Evolutionary conservation across 2,113 vertebrate species (phyloP).

Genomic region (Ivindomyrus marchei): DNA sequence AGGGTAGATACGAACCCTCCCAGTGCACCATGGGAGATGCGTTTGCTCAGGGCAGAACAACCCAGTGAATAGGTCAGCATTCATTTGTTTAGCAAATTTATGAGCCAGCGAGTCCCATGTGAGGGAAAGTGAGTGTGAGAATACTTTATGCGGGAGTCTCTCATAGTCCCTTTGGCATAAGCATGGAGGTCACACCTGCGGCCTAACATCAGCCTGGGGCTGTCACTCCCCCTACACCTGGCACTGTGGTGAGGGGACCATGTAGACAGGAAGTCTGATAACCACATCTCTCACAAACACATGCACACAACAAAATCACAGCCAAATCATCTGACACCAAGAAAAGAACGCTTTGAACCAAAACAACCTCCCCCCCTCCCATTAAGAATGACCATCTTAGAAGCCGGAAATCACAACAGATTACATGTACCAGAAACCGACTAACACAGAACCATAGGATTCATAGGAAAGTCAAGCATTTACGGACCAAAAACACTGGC

Average conservation of each 20-base stretch:
- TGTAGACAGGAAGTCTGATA: background rate
- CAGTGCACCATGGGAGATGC: background rate
- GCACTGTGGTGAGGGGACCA: background rate
- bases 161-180: background rate
- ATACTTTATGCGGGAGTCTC: background rate
- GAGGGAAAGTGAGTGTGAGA: background rate
- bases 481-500: background rate
- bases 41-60: no score
- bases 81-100: constrained; percentile 15
- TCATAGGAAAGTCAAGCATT: background rate
- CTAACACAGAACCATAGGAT: background rate
- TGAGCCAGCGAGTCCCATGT: background rate
- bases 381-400: background rate
- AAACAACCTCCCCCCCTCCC: background rate
- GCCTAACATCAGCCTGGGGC: background rate
- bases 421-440: background rate
- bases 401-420: background rate
- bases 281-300: background rate
- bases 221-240: background rate
- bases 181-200: background rate
- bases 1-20: background rate
- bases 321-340: background rate
- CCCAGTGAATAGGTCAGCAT: background rate
- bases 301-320: background rate
- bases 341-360: background rate